Percentiles rank a stretch among this genome's conserved stretches.
Evolutionary conservation across 2,113 vertebrate genomes (phyloP).

Genomic region (Sigmodon hispidus): DNA sequence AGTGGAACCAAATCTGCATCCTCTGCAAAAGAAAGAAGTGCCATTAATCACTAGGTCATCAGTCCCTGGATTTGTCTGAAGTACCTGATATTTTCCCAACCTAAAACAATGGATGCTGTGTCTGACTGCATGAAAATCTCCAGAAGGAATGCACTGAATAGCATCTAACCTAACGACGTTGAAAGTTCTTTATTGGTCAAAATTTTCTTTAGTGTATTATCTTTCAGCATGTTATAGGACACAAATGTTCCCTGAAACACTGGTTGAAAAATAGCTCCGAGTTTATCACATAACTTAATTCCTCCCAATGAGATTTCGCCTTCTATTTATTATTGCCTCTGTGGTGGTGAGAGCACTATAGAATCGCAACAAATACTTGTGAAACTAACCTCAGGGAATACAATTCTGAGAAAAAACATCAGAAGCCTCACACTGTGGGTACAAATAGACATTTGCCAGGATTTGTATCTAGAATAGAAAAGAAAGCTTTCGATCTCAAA

Average conservation of each 20-base stretch:
- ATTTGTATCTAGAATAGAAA: background rate
- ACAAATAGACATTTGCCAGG: background rate
- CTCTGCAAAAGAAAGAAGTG: background rate
- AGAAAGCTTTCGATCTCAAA: background rate
- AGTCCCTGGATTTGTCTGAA: background rate
- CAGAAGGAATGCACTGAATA: background rate
- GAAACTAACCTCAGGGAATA: background rate
- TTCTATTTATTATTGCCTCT: background rate
- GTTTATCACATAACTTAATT: conserved; percentile 27
- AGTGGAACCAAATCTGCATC: background rate
- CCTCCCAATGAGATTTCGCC: background rate
- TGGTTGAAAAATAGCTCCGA: background rate
- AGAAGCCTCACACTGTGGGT: background rate
- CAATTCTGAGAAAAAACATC: background rate
- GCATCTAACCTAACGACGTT: background rate
- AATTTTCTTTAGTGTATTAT: background rate
- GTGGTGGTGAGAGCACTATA: background rate
- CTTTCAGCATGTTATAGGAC: background rate
- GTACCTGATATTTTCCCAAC: background rate
- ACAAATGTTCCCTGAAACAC: background rate
- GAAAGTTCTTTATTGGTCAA: background rate
- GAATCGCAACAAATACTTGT: background rate
- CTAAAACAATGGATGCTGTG: background rate
- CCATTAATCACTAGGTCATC: too few species aligned
- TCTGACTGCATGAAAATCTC: background rate